These are phyloP conservation scores for Coreoperca whiteheadi DNA, from an alignment of 2,113 vertebrate species.

Conservation along the genomic window DNA sequence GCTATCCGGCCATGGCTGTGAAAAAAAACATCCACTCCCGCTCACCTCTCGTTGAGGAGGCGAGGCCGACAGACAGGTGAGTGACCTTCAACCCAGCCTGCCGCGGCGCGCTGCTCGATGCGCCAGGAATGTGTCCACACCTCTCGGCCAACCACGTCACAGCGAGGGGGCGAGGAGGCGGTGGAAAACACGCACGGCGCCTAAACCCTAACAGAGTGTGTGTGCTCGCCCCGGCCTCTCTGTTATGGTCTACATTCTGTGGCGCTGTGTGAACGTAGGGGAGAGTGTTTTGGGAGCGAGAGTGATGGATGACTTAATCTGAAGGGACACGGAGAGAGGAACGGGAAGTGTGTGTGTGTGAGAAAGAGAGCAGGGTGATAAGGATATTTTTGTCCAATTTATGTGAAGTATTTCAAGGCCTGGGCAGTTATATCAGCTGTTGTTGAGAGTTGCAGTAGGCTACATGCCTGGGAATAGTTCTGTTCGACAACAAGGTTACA, in stretches of 20 bases:
- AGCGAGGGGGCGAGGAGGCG: constrained; percentile 15
- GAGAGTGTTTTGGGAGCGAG: constrained; percentile 71
- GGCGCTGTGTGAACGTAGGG: constrained; percentile 63
- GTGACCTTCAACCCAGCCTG: constrained; percentile 62
- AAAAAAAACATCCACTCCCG: constrained; percentile 48
- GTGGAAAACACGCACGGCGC: constrained; percentile 45
- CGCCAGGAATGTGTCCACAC: constrained; percentile 79
- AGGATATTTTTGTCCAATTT: constrained; percentile 77
- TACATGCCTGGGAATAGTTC: constrained; percentile 11
- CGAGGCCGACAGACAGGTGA: constrained; percentile 66
- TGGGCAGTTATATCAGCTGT: constrained; percentile 33
- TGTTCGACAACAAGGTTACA: constrained; percentile 28
- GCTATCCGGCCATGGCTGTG: constrained; percentile 46
- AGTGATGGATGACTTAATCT: constrained; percentile 66
- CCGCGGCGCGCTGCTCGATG: constrained; percentile 28
- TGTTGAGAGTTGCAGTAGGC: constrained; percentile 26
- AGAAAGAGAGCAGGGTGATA: constrained; percentile 54
- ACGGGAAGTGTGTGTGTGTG: constrained; percentile 16
- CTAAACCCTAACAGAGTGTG: constrained; percentile 68
- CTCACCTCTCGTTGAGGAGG: constrained; percentile 33
- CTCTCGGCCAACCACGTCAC: constrained; percentile 69
- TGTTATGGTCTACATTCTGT: constrained; percentile 77
- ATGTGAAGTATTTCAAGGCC: constrained; percentile 76
- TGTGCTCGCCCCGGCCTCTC: constrained; percentile 46
- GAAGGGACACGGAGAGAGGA: constrained; percentile 40